Conservation (phyloP, 2,797 vertebrate genomes). For the Tadarida brasiliensis region DNA sequence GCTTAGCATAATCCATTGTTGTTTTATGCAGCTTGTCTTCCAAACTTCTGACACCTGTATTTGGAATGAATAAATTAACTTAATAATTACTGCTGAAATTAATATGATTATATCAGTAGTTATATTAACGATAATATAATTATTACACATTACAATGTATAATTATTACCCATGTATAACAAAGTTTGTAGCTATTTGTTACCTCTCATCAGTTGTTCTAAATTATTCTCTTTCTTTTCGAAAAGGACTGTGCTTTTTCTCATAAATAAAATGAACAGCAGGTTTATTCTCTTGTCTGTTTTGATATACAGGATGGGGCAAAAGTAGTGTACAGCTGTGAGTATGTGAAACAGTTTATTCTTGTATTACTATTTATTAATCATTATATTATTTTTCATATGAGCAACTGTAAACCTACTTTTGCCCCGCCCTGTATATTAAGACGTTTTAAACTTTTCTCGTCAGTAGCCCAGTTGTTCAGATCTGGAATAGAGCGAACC, state of each 20-base stretch:
- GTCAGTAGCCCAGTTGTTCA: not conserved
- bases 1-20: not conserved
- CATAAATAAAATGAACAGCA: not conserved
- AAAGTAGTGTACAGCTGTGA: not conserved
- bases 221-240: not conserved
- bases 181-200: not conserved
- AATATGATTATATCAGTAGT: not conserved
- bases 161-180: not conserved
- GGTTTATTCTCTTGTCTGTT: not conserved
- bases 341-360: too few species aligned
- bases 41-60: not conserved
- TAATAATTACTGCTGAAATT: not conserved
- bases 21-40: not conserved
- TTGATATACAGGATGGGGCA: not conserved
- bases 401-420: not conserved
- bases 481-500: not conserved
- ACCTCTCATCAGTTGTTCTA: not conserved
- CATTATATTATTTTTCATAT: too few species aligned
- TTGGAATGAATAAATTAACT: not conserved
- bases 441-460: constrained; percentile 23
- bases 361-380: too few species aligned
- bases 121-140: not conserved
- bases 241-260: not conserved
- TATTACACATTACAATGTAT: not conserved
- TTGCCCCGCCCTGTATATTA: not conserved